Conservation (phyloP, 2,797 vertebrate species). For the Gymnoscopelus braueri region DNA sequence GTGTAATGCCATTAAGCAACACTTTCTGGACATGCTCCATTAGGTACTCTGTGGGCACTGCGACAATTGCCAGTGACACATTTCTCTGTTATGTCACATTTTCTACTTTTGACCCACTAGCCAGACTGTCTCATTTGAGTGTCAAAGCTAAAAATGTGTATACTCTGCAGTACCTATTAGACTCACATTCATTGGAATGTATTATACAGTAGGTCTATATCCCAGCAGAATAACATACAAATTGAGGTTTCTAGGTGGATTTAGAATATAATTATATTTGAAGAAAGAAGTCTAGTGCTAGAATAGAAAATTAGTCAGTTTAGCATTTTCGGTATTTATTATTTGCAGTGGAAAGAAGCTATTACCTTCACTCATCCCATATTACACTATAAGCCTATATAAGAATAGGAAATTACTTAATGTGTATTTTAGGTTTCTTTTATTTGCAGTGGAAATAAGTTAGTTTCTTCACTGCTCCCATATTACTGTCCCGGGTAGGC, state of each 20-base stretch:
- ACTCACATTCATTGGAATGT: neutral
- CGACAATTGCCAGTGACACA: neutral
- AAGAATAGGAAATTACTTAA: conserved; percentile 12
- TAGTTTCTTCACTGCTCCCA: conserved; percentile 8
- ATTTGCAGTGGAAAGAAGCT: too few species aligned
- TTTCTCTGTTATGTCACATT: conserved; percentile 16
- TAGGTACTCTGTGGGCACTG: neutral
- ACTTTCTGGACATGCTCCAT: neutral
- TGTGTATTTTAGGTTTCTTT: conserved; percentile 20
- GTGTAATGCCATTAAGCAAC: neutral
- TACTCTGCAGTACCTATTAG: neutral
- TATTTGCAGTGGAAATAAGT: conserved; percentile 7
- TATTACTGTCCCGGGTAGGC: conserved; percentile 16
- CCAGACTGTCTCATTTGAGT: conserved; percentile 5
- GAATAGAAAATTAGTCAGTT: too few species aligned
- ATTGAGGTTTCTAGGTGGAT: too few species aligned
- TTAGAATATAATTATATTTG: too few species aligned
- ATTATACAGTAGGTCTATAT: too few species aligned
- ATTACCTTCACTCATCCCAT: too few species aligned
- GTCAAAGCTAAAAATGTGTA: conserved; percentile 22
- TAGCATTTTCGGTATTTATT: too few species aligned
- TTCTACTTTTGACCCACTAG: conserved; percentile 8
- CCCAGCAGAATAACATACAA: too few species aligned
- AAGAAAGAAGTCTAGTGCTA: too few species aligned
- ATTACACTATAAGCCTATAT: neutral